phyloP scores from a whole-genome alignment of 2,113 vertebrate species.

The Pelmatolapia mariae region DNA sequence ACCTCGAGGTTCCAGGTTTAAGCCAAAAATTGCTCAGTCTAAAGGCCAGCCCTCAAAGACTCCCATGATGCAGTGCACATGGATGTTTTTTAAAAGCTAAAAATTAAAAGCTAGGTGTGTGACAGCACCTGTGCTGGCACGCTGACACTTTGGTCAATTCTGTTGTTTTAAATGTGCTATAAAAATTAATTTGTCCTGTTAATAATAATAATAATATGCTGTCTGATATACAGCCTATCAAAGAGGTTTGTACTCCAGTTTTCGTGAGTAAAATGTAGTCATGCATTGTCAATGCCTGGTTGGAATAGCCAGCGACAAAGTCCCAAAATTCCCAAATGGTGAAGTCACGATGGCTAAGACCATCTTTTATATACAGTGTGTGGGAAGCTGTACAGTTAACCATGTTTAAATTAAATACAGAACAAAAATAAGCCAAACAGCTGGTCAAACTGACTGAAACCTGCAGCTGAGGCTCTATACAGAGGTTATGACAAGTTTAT shows the following conservation, averaged over 20 bases:
- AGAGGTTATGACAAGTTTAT: neutral
- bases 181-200: accelerated
- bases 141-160: neutral
- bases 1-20: neutral
- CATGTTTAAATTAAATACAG: neutral
- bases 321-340: neutral
- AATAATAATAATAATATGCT: neutral
- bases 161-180: neutral
- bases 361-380: neutral
- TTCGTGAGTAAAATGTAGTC: neutral
- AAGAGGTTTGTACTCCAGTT: neutral
- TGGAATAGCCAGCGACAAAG: neutral
- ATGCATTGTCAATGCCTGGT: neutral
- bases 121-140: neutral
- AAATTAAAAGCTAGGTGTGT: neutral
- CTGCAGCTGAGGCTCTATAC: neutral
- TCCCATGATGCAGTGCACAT: neutral
- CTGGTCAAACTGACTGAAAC: neutral
- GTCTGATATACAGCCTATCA: neutral
- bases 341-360: neutral
- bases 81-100: neutral
- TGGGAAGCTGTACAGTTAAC: neutral
- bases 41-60: neutral
- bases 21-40: neutral
- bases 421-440: neutral